Evolutionary conservation across 2,888 invertebrate species (phyloP), one percentile per base, ranked within the genome.

Genomic region (Oscheius onirici): DNA sequence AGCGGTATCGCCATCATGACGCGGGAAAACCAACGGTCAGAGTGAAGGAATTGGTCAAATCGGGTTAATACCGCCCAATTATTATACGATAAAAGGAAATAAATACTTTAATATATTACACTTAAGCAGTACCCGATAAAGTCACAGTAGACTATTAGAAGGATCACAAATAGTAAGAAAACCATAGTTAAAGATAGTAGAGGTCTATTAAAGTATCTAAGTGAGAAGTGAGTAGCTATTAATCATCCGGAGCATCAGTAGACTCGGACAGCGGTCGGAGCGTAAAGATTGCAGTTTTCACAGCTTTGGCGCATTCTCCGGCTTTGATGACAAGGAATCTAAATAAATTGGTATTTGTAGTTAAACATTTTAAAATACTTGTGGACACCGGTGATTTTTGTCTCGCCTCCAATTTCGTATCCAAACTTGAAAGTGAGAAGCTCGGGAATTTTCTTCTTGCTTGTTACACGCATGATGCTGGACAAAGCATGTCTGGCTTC

Each of bases 391-490:
- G 82, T 84, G 54, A 86, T 80, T 44, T 82, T 83, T n/a, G 79
- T 71, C 15, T 83, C 76, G 28, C 85, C 85, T 26, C 77, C 78
- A 55, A 81, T 74, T 76, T 86, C 86, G 65, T 84, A 84, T 3
- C 86, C 86, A 67, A 84, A 83, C 57, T 84, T 85, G 88, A 99
- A 97, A 0, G 97, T 97, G 76, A 99, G 95, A 83, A 97, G 90
- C 89, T 97, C 95, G 0, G 97, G 96, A 88, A 94, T 93, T 70
- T 93, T 92, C 88, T 95, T 95, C 88, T 95, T 95, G 13, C 96
- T 95, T 0, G 97, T 97, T 75, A 99, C 99, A 90, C 95, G 95
- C 10, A 97, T 94, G 83, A 99, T 94, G 63, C 94, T 93, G 1
- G 94, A 93, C 67, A 99, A 90, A 0, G 94, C 93, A 69, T 96